A percentile compares a stretch with the other conserved stretches of the same genome.
These are phyloP conservation scores for Cryptocephalus primarius DNA, from an alignment of 2,888 invertebrate species.

Conservation along the genomic window DNA sequence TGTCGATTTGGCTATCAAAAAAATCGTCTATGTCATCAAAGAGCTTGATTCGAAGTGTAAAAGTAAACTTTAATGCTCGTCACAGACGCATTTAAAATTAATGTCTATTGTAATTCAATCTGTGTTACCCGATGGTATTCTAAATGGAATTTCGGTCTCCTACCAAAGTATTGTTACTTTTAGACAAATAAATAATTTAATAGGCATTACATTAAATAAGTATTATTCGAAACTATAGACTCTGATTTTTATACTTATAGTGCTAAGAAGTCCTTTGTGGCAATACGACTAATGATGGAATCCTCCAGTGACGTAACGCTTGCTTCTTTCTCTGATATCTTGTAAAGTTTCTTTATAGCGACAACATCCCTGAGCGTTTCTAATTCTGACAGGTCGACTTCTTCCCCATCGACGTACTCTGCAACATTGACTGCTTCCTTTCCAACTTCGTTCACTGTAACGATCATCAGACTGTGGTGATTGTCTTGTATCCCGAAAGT, in stretches of 20 bases:
- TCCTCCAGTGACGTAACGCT: constrained; percentile 40
- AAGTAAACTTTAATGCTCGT: constrained; percentile 4
- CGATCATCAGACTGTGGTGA: constrained; percentile 39
- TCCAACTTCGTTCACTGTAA: constrained; percentile 30
- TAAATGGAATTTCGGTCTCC: too few species aligned
- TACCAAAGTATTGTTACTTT: too few species aligned
- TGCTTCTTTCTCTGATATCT: constrained; percentile 43
- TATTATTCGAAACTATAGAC: too few species aligned
- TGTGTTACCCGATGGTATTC: too few species aligned
- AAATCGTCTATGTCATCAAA: constrained; percentile 56
- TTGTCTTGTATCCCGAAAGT: constrained; percentile 50
- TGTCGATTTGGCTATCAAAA: constrained; percentile 55
- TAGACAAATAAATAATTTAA: too few species aligned
- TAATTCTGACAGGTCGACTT: constrained; percentile 40
- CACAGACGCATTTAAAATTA: too few species aligned
- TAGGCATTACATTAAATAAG: too few species aligned
- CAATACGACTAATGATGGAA: constrained; percentile 55
- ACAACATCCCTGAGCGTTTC: constrained; percentile 38
- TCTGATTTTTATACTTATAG: too few species aligned
- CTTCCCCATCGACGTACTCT: constrained; percentile 44
- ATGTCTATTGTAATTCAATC: too few species aligned
- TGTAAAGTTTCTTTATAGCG: constrained; percentile 48
- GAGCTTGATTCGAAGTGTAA: constrained; percentile 36
- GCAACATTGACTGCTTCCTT: constrained; percentile 32
- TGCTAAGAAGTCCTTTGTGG: constrained; percentile 47